Percentiles rank a stretch among this genome's conserved stretches.
Conservation (phyloP, 1,140 invertebrate species). For the Chionoecetes opilio region DNA sequence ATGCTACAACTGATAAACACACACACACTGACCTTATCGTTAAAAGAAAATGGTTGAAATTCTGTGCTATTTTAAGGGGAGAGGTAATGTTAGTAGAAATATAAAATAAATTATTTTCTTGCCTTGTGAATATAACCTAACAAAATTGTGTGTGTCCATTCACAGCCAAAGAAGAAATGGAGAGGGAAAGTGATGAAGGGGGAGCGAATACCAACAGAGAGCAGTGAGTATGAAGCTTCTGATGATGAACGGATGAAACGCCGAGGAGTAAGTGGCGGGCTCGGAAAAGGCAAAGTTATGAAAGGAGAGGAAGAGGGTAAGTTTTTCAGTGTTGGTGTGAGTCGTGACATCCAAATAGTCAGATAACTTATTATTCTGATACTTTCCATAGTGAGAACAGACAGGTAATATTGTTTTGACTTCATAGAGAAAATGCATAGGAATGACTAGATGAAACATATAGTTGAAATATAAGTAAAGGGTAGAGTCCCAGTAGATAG, state of each 20-base stretch:
- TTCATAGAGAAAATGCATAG: too few species aligned
- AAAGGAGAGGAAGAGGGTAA: slow-evolving; percentile 76
- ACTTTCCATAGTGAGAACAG: too few species aligned
- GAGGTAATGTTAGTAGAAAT: neutral
- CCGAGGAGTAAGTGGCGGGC: slow-evolving; percentile 78
- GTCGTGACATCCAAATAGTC: too few species aligned
- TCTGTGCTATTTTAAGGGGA: too few species aligned
- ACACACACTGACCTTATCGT: too few species aligned
- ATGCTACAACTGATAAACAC: too few species aligned
- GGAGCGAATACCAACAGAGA: slow-evolving; percentile 76
- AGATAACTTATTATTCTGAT: too few species aligned
- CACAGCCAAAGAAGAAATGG: slow-evolving; percentile 70
- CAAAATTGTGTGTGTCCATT: neutral
- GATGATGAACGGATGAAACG: slow-evolving; percentile 80
- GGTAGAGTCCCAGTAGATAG: too few species aligned
- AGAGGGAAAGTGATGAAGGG: slow-evolving; percentile 81
- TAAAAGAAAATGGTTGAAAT: too few species aligned
- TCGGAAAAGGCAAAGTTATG: slow-evolving; percentile 80
- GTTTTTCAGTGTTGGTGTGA: neutral
- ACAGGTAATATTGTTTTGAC: too few species aligned
- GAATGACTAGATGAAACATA: too few species aligned
- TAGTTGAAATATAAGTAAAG: too few species aligned
- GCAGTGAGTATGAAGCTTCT: slow-evolving; percentile 80
- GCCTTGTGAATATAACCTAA: neutral
- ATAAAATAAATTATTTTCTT: neutral